Percentiles rank a stretch among this genome's conserved stretches.
These are phyloP conservation scores for Saiga tatarica DNA, from an alignment of 2,113 vertebrate species.

Conservation along the genomic window DNA sequence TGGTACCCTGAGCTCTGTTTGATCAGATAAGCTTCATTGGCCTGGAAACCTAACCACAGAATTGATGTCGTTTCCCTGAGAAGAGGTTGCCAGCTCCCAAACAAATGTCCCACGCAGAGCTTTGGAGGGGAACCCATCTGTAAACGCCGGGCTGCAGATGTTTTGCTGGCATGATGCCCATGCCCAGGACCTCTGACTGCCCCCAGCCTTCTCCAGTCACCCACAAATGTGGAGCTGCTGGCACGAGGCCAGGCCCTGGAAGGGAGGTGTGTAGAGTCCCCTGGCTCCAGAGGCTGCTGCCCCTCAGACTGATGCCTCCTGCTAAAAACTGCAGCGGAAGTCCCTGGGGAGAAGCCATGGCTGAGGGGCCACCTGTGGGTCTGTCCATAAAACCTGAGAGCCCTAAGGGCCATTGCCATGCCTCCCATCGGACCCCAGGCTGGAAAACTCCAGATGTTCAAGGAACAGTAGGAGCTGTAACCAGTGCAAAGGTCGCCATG, in stretches of 20 bases:
- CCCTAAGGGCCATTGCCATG: background rate
- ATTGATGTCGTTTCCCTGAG: background rate
- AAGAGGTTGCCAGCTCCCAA: background rate
- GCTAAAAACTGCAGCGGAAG: background rate
- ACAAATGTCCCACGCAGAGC: background rate
- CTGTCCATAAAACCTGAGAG: background rate
- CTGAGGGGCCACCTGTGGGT: background rate
- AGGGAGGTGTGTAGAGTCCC: background rate
- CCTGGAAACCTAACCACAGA: background rate
- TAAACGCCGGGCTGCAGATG: background rate
- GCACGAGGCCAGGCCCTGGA: background rate
- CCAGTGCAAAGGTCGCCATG: accelerated
- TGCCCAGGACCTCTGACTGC: background rate
- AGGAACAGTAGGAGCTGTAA: background rate
- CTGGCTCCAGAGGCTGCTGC: background rate
- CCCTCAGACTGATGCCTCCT: background rate
- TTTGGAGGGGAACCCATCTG: background rate
- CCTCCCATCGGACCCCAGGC: background rate
- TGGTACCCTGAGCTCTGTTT: background rate
- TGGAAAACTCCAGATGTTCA: background rate
- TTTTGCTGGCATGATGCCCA: accelerated
- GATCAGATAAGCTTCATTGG: background rate
- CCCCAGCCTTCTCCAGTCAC: background rate
- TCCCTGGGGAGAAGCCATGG: background rate
- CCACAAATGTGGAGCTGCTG: background rate